Percentiles rank a stretch among this genome's conserved stretches.
Evolutionary conservation across 2,888 invertebrate species (phyloP).

Genomic region (Melanchra persicariae): DNA sequence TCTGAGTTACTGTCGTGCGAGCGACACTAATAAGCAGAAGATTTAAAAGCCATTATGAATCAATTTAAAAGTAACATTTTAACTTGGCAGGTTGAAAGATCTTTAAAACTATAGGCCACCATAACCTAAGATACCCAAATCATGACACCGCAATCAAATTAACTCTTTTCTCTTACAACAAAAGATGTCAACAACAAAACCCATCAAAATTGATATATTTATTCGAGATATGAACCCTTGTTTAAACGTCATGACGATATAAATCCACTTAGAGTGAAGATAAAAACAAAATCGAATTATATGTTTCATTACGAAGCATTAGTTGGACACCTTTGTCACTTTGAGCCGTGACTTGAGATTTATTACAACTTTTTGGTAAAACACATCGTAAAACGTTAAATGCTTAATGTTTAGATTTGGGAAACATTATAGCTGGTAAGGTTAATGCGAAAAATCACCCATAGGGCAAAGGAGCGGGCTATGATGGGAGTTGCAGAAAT

Average conservation of each 20-base stretch:
- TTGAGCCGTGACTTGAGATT: constrained; percentile 29
- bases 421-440: background rate
- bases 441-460: background rate
- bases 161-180: constrained; percentile 36
- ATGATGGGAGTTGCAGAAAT: too few relatives aligned
- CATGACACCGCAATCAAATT: constrained; percentile 7
- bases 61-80: background rate
- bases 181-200: constrained; percentile 39
- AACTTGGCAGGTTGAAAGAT: background rate
- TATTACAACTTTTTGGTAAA: constrained; percentile 32
- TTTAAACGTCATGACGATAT: constrained; percentile 82
- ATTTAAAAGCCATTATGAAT: background rate
- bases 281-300: constrained; percentile 87
- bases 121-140: background rate
- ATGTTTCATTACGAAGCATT: constrained; percentile 79
- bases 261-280: constrained; percentile 83
- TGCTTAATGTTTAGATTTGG: background rate
- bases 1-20: background rate
- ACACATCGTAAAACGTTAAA: constrained; percentile 31
- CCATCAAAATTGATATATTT: constrained; percentile 69
- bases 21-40: background rate
- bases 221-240: constrained; percentile 74
- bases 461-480: too few relatives aligned
- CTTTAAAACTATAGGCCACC: too few relatives aligned
- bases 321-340: constrained; percentile 58